Evolutionary conservation across 2,113 vertebrate species (phyloP).

Genomic region (Lasiurus borealis): DNA sequence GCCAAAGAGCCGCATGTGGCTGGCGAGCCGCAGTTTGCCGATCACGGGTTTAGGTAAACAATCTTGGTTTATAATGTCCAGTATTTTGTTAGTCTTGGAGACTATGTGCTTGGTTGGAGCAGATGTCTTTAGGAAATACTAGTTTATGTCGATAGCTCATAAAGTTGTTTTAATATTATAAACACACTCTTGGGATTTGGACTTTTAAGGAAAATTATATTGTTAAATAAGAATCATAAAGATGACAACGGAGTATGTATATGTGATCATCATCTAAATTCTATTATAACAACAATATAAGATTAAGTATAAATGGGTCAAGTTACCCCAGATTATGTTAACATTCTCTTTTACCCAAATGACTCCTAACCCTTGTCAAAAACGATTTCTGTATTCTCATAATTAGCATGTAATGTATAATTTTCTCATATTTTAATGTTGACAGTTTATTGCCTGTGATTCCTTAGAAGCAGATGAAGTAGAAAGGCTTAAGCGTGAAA

Average conservation of each 20-base stretch:
- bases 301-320: conserved; percentile 5
- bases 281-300: background rate
- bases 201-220: conserved; percentile 38
- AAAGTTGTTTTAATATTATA: background rate
- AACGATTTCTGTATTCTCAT: conserved; percentile 43
- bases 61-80: background rate
- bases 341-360: conserved; percentile 14
- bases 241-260: background rate
- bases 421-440: conserved; percentile 50
- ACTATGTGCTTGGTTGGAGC: background rate
- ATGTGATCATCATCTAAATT: conserved; percentile 22
- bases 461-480: conserved; percentile 89
- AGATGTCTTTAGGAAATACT: background rate
- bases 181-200: background rate
- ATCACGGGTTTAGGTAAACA: background rate
- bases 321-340: background rate
- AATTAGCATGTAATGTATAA: conserved; percentile 17
- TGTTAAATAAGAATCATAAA: conserved; percentile 50
- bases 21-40: too few relatives aligned
- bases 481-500: conserved; percentile 90
- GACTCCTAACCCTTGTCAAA: background rate
- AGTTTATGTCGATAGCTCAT: background rate
- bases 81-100: background rate
- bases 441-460: conserved; percentile 87
- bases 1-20: too few relatives aligned